Evolutionary conservation across 2,888 invertebrate species (phyloP), one percentile per base, ranked within the genome.

Genomic region (Dromius quadrimaculatus): DNA sequence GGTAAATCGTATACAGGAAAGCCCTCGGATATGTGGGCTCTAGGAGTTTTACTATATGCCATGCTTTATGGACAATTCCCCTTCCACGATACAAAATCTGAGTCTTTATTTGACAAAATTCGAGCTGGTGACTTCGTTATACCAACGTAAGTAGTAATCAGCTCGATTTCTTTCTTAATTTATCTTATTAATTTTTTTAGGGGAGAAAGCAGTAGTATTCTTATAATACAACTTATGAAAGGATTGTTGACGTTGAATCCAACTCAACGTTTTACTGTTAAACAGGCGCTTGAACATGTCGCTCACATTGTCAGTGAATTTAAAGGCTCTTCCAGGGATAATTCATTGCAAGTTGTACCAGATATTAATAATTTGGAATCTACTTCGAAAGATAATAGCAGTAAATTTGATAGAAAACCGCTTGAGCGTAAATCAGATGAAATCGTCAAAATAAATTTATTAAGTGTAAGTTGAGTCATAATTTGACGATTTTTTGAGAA

Each of bases 31-130:
- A 91, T 92, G 91, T 93, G 93, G 93, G 91, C 92, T 0, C 79
- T 92, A 1, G 93, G 92, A 0, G 92, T 92, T 13, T 90, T 92
- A 0, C 81, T 92, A 0, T 92, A 89, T 79, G 92, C 92, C 0
- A 91, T 92, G 91, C 82, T 92, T 8, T 92, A 90, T 78, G 92
- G 92, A 0, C 91, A 92, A 82, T 92, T 92, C 78, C 93, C 92
- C 0, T 93, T 92, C 84, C 92, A 91, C 76, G 92, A 92, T 77
- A 88, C 88, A 57, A 89, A 87, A 71, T 88, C 92, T 0, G 87
- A 90, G 2, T 90, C 90, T 78, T 84, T 93, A 20, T 92, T 92
- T 77, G 87, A 87, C 73, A 89, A 92, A 78, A 92, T 92, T 76
- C 91, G 90, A 79, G 87, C 89, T 1, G 91, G 90, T 41, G 90